Evolutionary conservation across 2,888 invertebrate species (phyloP).

Genomic region (Caenorhabditis panamensis): DNA sequence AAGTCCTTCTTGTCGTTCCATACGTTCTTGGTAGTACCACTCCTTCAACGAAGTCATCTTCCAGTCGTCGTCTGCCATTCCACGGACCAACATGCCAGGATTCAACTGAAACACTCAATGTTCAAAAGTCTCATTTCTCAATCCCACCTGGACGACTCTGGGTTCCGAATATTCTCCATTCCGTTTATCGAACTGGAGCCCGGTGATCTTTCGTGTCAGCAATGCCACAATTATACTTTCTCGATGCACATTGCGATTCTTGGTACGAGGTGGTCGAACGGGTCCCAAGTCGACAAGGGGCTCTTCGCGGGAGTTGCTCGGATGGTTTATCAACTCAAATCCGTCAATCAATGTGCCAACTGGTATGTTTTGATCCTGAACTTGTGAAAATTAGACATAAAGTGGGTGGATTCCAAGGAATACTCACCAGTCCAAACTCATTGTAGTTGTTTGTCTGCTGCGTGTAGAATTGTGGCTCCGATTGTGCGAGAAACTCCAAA

Average conservation of each 20-base stretch:
- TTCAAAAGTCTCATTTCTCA: background rate
- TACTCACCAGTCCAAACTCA: constrained; percentile 33
- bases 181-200: constrained; percentile 20
- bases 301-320: constrained; percentile 8
- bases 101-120: background rate
- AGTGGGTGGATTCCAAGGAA: background rate
- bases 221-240: constrained; percentile 26
- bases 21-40: constrained; percentile 9
- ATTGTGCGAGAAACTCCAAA: constrained; percentile 12
- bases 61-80: constrained; percentile 50
- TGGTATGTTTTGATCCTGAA: constrained; percentile 39
- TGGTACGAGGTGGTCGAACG: background rate
- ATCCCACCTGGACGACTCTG: constrained; percentile 25
- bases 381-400: background rate
- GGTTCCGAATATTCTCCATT: constrained; percentile 9
- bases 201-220: constrained; percentile 15
- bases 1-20: constrained; percentile 10
- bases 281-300: background rate
- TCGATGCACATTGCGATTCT: background rate
- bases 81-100: constrained; percentile 39
- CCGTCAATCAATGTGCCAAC: constrained; percentile 37
- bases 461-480: constrained; percentile 3
- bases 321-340: constrained; percentile 28
- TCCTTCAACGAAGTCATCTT: constrained; percentile 28
- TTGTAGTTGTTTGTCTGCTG: constrained; percentile 7